Conservation (phyloP, 2,888 invertebrate genomes). For the Eupelmus urozonus region DNA sequence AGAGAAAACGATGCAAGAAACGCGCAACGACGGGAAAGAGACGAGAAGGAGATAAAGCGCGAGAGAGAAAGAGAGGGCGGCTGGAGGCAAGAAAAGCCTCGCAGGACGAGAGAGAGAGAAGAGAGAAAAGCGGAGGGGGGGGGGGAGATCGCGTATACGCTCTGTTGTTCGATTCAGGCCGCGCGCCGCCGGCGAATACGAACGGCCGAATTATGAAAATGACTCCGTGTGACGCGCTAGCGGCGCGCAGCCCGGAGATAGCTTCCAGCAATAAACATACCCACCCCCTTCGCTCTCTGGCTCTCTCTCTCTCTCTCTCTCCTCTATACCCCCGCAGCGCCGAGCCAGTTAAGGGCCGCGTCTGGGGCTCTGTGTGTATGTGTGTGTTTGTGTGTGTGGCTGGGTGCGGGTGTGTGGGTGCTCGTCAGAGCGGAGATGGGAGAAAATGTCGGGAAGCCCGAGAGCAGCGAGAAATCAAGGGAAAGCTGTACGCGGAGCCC, state of each 20-base stretch:
- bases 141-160: constrained; percentile 37
- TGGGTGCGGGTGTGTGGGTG: too few relatives aligned
- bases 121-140: constrained; percentile 29
- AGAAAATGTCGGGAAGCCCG: constrained; percentile 50
- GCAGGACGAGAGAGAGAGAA: constrained; percentile 51
- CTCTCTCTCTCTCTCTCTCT: constrained; percentile 25
- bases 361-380: too few relatives aligned
- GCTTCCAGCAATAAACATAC: constrained; percentile 77
- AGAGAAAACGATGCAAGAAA: constrained; percentile 60
- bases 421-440: constrained; percentile 56
- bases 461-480: constrained; percentile 55
- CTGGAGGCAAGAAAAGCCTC: constrained; percentile 56
- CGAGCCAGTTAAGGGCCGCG: constrained; percentile 65
- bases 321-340: neutral
- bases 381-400: too few relatives aligned
- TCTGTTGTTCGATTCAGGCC: constrained; percentile 79
- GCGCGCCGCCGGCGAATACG: constrained; percentile 79
- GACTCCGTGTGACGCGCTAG: constrained; percentile 78
- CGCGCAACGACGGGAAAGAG: constrained; percentile 54
- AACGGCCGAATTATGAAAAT: constrained; percentile 82
- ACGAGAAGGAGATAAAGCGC: constrained; percentile 58
- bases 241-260: constrained; percentile 71
- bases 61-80: constrained; percentile 37
- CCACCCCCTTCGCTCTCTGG: constrained; percentile 53
- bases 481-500: constrained; percentile 38